Base-by-base conservation (phyloP, 2,113 vertebrate species). In the Pseudorectes ferrugineus region DNA sequence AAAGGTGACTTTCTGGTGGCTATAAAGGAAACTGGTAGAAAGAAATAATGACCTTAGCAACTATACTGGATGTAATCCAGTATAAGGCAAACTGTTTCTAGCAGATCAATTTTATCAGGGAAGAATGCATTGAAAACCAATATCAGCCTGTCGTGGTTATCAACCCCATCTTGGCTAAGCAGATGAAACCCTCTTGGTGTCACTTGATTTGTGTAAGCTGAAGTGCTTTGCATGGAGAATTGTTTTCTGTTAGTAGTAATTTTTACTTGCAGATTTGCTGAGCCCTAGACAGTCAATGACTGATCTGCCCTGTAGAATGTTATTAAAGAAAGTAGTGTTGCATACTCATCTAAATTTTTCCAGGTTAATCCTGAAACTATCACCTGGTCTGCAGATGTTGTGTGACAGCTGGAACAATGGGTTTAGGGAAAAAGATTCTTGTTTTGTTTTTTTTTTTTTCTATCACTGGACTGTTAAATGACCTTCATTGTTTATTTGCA, bases 81-180 rank as follows among this genome's bases (percentile, higher is more conserved):
- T 70, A 67, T 38, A 68, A 86, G 29, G 76, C 65, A 95, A 91
- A 90, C 52, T 43, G 28, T 84, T 96, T 91, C 54, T 65, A 91
- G 36, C 25, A 73, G 75, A 87, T 71, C 46, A 81, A 63, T 95
- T 91, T 95, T 95, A 65, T 95, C 89, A 82, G 43, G 54, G n/a
- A 85, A 95, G 58, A 36, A 73, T 43, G 38, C 54, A 67, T 33
- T 89, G 94, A 95, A 95, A 95, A 90, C 85, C 87, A 93, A 8
- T 94, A 96, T 74, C 62, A 92, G 70, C 83, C 65, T 96, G 78
- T 93, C 85, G 75, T 95, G 82, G 75, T 79, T 96, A 96, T 94
- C 95, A 96, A 81, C 57, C 48, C 78, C 67, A 92, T 95, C 91
- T 96, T 95, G 82, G 61, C 66, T 96, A 94, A 96, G 82, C 45